These are phyloP conservation scores for Listrodromus nycthemerus DNA, from an alignment of 2,888 invertebrate species.

Conservation along the genomic window DNA sequence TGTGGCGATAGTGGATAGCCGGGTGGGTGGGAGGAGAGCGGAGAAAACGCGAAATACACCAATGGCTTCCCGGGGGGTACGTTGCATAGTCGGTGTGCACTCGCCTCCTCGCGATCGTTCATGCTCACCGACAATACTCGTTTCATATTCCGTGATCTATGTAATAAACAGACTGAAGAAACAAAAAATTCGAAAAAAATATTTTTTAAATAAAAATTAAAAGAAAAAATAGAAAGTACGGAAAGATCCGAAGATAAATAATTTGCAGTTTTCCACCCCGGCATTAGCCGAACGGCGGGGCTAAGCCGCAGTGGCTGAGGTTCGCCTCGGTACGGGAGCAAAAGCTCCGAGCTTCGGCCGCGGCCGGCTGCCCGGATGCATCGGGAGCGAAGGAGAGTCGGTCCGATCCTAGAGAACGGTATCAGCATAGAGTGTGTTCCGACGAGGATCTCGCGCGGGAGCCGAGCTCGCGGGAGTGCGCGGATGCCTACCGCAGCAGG, in stretches of 20 bases:
- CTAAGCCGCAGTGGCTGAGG: slow-evolving; percentile 27
- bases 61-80: slow-evolving; percentile 39
- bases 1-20: neutral
- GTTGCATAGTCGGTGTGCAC: slow-evolving; percentile 10
- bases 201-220: neutral
- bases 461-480: slow-evolving; percentile 64
- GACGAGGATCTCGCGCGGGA: slow-evolving; percentile 48
- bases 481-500: slow-evolving; percentile 78
- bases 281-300: slow-evolving; percentile 77
- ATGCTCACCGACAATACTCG: slow-evolving; percentile 74
- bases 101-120: slow-evolving; percentile 33
- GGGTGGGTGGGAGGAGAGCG: slow-evolving; percentile 16
- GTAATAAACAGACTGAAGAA: slow-evolving; percentile 72
- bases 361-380: neutral
- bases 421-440: slow-evolving; percentile 36
- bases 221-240: slow-evolving; percentile 22
- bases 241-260: slow-evolving; percentile 78
- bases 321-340: slow-evolving; percentile 39
- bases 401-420: neutral
- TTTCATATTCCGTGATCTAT: slow-evolving; percentile 79
- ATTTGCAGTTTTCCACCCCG: slow-evolving; percentile 82
- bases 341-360: slow-evolving; percentile 25
- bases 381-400: neutral
- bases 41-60: slow-evolving; percentile 59
- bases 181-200: neutral